Base-by-base conservation (phyloP, 2,888 invertebrate species). In the Gasteruption jaculator region DNA sequence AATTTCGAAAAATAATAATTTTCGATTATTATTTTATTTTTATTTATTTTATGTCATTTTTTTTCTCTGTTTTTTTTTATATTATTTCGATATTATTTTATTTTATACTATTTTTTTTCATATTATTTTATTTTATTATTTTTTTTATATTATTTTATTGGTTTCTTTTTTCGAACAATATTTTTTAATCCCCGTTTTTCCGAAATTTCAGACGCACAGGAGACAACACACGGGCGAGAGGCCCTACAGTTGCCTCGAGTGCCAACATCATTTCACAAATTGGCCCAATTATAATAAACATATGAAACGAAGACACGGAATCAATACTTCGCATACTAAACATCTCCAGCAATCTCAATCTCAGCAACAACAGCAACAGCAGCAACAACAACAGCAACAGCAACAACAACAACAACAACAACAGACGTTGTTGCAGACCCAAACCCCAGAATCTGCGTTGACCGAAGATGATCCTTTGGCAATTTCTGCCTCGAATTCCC, bases 251-350 rank as follows among this genome's bases (percentile, higher is more conserved):
- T 88, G 87, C 54, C 65, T 79, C 22, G 79, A 82, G 48, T 88
- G 87, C 57, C 80, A 82, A 40, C 81, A 80, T 60, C 79, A 85
- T 57, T 87, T 87, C 52, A 85, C 86, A 0, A 86, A 87, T 61
- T 86, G 86, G 86, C 85, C 86, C 0, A 87, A 87, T 69, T 86
- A 85, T 56, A 86, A 86, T 57, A 87, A 87, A 55, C 87, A 87
- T 60, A 85, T 86, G 83, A 86, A 85, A 68, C 71, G 86, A 18
- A 73, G 85, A 19, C 86, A 86, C 48, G 81, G 81, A 22, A 76
- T 79, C 45, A 78, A 79, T 49, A 71, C 79, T 0, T 79, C 79
- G 0, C 74, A 76, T 25, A 58, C 64, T 2, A 69, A 68, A 41
- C 59, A 65, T 43, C 41, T 61, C 5, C 57, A 61, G 14, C 62